Base-by-base conservation (phyloP, 2,797 vertebrate species). In the Tragelaphus oryx region DNA sequence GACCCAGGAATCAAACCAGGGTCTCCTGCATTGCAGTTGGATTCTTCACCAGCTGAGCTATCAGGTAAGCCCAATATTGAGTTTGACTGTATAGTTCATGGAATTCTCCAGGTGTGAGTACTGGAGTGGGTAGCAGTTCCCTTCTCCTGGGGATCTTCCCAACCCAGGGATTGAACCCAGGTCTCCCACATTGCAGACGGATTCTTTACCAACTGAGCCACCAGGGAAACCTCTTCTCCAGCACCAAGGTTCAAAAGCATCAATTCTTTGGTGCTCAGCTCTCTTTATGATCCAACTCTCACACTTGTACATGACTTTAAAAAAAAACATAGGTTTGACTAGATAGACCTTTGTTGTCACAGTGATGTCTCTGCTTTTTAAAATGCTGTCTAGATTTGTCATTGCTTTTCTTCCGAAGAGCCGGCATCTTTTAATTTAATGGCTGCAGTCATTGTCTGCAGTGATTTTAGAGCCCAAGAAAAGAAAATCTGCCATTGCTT, bases 211-310 rank as follows among this genome's bases (percentile, higher is more conserved):
- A 65, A 9, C n/a, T 20, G 8, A 33, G 8, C 4, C 8, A 33
- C 62, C 17, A 65, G 62, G 17, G 62, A 65, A 65, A 10, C 8
- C 62, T 68, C 17, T 68, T 22, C 9, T 68, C 18, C 20, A 68
- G 65, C 33, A 41, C 5, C 9, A 68, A 37, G 18, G 4, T 41
- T 68, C 20, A 37, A 68, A 68, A 22, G 5, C 18, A 68, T 37
- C 10, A 41, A 2, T 68, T 22, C 33, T 68, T 68, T 0, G 0
- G 65, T 68, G 9, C 33, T 68, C 65, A 1, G 5, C n/a, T 37
- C 33, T 68, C 10, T 12, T 68, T 37, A 41, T 68, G 65, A 24
- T 37, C 10, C 18, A 41, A 22, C 20, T 68, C 65, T 41, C 33
- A 68, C 33, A 37, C 18, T 33, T 16, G 0, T 65, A 33, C 4